Percentiles rank a stretch among this genome's conserved stretches.
phyloP scores from a whole-genome alignment of 2,797 vertebrate genomes.

The Xenentodon cancila region DNA sequence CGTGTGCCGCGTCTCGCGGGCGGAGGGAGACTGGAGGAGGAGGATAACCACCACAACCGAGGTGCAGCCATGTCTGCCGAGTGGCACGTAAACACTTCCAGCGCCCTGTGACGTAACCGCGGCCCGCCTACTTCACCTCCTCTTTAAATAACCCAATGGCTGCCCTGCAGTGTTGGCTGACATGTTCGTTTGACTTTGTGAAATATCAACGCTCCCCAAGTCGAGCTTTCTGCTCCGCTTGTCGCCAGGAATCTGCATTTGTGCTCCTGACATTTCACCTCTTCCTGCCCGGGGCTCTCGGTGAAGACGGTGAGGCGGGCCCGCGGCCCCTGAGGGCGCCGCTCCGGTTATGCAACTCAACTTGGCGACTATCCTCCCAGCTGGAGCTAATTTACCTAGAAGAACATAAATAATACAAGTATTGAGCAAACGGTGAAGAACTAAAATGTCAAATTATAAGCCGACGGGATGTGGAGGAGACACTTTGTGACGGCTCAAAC shows the following conservation, averaged over 20 bases:
- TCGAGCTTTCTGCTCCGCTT: slow-evolving; percentile 80
- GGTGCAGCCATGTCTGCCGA: slow-evolving; percentile 34
- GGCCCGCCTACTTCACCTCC: slow-evolving; percentile 52
- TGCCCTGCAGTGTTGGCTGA: slow-evolving; percentile 67
- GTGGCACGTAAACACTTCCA: slow-evolving; percentile 51
- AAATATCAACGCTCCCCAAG: slow-evolving; percentile 83
- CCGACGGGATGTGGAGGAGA: too few relatives aligned
- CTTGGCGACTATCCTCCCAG: too few relatives aligned
- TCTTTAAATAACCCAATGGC: slow-evolving; percentile 78
- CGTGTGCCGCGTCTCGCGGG: slow-evolving; percentile 32
- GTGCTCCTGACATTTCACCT: slow-evolving; percentile 75
- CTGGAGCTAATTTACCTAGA: too few relatives aligned
- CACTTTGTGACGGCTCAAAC: too few relatives aligned
- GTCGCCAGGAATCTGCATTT: slow-evolving; percentile 80
- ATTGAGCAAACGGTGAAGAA: too few relatives aligned
- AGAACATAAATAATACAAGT: too few relatives aligned
- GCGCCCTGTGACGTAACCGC: slow-evolving; percentile 65
- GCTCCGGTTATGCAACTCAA: slow-evolving; percentile 11
- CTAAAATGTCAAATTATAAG: too few relatives aligned
- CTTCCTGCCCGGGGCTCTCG: slow-evolving; percentile 25
- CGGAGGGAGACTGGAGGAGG: slow-evolving; percentile 36
- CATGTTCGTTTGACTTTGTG: slow-evolving; percentile 83
- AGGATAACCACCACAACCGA: slow-evolving; percentile 59
- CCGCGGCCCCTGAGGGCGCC: slow-evolving; percentile 44
- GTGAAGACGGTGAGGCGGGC: slow-evolving; percentile 34